Evolutionary conservation across 2,113 vertebrate species (phyloP).

Genomic region (Pteropus alecto): DNA sequence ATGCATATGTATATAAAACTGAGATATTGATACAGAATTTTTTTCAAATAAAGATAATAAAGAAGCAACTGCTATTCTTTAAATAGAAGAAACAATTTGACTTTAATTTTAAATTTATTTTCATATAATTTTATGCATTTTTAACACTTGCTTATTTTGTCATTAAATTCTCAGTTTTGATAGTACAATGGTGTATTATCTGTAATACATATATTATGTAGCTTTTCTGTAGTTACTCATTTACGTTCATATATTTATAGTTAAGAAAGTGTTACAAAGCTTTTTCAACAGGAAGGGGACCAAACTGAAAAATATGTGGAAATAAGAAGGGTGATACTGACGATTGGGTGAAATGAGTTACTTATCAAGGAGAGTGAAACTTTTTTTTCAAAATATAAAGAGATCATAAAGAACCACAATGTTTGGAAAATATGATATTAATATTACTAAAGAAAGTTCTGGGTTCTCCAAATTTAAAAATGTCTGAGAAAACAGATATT

Average conservation of each 20-base stretch:
- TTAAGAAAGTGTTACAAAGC: constrained; percentile 49
- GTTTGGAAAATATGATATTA: constrained; percentile 9
- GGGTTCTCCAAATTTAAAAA: constrained; percentile 4
- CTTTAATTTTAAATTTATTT: constrained; percentile 72
- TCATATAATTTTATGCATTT: constrained; percentile 56
- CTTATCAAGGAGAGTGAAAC: constrained; percentile 16
- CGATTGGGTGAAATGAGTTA: constrained; percentile 34
- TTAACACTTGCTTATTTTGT: constrained; percentile 47
- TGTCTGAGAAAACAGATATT: background rate
- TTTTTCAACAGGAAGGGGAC: constrained; percentile 1
- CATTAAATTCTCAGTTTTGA: constrained; percentile 57
- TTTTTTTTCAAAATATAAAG: constrained; percentile 27
- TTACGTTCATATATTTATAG: constrained; percentile 63
- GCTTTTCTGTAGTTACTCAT: constrained; percentile 46
- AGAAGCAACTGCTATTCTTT: constrained; percentile 48
- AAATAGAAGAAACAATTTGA: constrained; percentile 61
- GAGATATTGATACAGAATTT: background rate
- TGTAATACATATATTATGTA: constrained; percentile 39
- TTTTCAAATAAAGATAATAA: constrained; percentile 37
- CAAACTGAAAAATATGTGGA: constrained; percentile 29
- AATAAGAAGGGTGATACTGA: constrained; percentile 50
- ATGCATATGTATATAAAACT: constrained; percentile 8
- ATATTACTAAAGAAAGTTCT: constrained; percentile 44
- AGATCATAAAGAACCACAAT: constrained; percentile 1
- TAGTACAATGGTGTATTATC: constrained; percentile 27